These are phyloP conservation scores for Acleris laterana DNA, from an alignment of 2,888 invertebrate genomes.

Conservation along the genomic window DNA sequence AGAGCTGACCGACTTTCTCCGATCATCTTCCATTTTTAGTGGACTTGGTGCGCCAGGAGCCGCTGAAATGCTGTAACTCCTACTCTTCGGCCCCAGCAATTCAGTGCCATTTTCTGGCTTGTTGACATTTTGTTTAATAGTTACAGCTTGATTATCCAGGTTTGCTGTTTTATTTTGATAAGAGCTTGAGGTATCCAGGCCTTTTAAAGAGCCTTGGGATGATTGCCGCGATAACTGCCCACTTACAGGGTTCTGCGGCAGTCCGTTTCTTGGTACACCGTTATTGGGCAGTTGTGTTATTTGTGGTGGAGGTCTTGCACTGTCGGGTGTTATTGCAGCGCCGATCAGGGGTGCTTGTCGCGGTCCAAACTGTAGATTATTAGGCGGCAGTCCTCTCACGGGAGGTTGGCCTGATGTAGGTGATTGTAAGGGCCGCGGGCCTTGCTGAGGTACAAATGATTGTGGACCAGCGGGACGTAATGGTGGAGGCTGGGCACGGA, in stretches of 20 bases:
- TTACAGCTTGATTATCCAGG: constrained; percentile 73
- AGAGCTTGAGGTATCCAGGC: constrained; percentile 63
- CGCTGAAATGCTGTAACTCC: constrained; percentile 82
- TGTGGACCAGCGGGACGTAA: constrained; percentile 70
- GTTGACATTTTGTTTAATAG: constrained; percentile 60
- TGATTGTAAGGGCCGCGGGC: constrained; percentile 62
- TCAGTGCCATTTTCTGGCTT: constrained; percentile 71
- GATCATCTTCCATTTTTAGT: constrained; percentile 76
- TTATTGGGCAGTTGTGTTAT: constrained; percentile 54
- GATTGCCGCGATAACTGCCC: constrained; percentile 71
- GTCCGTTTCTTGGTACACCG: constrained; percentile 62
- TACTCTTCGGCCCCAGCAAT: constrained; percentile 75
- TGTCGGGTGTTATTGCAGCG: constrained; percentile 68
- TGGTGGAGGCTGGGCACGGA: constrained; percentile 59
- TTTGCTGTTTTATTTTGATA: constrained; percentile 71
- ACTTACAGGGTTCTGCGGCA: constrained; percentile 45
- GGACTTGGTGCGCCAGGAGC: constrained; percentile 77
- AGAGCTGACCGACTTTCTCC: constrained; percentile 78
- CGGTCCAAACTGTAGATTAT: constrained; percentile 78
- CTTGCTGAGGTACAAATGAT: constrained; percentile 66
- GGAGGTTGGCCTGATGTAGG: constrained; percentile 60
- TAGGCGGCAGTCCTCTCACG: constrained; percentile 77
- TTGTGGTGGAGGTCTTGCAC: constrained; percentile 54
- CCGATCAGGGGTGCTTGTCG: constrained; percentile 69
- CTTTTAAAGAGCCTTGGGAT: constrained; percentile 70